Conservation (phyloP, 2,888 invertebrate genomes). For the Rutpela maculata region DNA sequence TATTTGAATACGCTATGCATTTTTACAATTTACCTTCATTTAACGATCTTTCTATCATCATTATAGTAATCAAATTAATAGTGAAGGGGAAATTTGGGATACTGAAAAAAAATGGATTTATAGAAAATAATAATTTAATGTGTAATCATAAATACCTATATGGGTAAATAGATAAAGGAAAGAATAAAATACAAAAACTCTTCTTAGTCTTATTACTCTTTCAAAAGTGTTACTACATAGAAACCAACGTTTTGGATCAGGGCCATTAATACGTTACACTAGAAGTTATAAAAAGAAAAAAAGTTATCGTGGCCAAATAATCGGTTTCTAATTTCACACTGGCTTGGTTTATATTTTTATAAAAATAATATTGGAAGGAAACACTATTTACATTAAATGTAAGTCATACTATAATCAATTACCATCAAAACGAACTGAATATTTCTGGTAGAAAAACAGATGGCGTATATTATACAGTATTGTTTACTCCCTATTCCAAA, state of each 20-base stretch:
- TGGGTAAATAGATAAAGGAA: too few species aligned
- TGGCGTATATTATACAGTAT: background rate
- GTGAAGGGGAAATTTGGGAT: too few species aligned
- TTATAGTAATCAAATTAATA: too few species aligned
- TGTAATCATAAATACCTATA: too few species aligned
- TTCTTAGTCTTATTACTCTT: too few species aligned
- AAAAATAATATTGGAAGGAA: background rate
- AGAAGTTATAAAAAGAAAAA: background rate
- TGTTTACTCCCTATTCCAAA: conserved; percentile 3
- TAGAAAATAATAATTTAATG: too few species aligned
- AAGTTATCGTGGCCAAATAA: background rate
- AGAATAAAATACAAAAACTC: too few species aligned
- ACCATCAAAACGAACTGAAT: background rate
- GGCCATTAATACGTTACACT: background rate
- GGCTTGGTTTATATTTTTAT: conserved; percentile 3
- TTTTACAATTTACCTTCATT: too few species aligned
- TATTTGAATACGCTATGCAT: too few species aligned
- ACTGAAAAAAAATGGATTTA: too few species aligned
- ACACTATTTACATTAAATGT: background rate
- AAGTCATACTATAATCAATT: background rate
- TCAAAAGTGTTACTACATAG: background rate
- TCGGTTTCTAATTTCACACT: background rate
- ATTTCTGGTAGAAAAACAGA: background rate
- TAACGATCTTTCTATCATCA: too few species aligned
- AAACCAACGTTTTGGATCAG: background rate